Evolutionary conservation across 2,888 invertebrate genomes (phyloP), one percentile per base, ranked within the genome.

Genomic region (Cryptus armator): DNA sequence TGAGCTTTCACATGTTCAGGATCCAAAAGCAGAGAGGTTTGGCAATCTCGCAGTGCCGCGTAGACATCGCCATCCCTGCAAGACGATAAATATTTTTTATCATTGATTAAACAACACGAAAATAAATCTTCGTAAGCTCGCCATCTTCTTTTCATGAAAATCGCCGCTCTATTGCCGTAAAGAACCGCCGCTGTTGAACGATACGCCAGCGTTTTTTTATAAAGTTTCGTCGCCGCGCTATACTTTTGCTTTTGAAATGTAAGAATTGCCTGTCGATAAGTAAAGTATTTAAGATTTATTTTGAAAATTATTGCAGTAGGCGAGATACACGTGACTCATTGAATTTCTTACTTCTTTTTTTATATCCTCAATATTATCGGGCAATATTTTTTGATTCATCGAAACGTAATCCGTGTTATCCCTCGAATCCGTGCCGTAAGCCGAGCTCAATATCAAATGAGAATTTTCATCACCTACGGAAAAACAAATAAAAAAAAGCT

Each of bases 1-100:
- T 96, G 96, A 0, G 96, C 96, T 93, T 96, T 96, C 0, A 96
- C 96, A 94, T 98, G 97, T 75, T 95, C 94, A 14, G 96, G 95
- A 94, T 98, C 98, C 67, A 98, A 93, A 67, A 95, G 94, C 85
- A 99, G 95, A 0, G 99, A 97, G 74, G 95, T 95, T 91, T 98
- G 96, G 93, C 98, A 99, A 94, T 99, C 99, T 83, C 97, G 95
- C 64, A 99, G 95, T 0, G 99, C 99, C 4, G 97, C 97, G 94
- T 99, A 99, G 10, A 97, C 95, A 94, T 99, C 99, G n/a, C 99
- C 99, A 89, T 97, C 96, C 98, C 98, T 98, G 91, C 86, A 7
- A 7, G 10, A 12, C 9, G 19, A 24, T 12, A 16, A 16, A 16
- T 12, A 19, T 67, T 32, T 19, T 7, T 37, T 37, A 84, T 19